Evolutionary conservation across 2,113 vertebrate species (phyloP), one percentile per base, ranked within the genome.

Genomic region (Bambusicola thoracicus): DNA sequence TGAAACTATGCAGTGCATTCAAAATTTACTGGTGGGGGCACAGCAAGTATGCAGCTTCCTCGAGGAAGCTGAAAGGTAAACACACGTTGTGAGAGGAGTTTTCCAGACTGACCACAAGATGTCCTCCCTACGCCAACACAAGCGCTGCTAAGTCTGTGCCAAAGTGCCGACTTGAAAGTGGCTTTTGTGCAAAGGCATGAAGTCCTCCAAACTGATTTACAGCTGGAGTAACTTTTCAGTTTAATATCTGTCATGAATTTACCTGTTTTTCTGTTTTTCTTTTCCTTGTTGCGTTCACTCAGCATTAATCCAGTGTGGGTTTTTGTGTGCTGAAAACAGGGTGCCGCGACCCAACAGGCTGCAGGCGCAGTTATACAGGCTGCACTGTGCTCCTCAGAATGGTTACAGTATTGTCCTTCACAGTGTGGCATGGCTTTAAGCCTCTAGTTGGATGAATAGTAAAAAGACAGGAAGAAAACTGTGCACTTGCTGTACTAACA

Each of bases 21-120:
- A 29, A 8, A 51, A 40, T 8, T 3, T 17, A 16, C 61, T 16
- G 10, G n/a, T 3, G 2, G 6, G 13, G 13, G 6, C 8, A 4
- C 15, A 7, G 48, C 0, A 8, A 11, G 25, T 1, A 51, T 2
- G 10, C 4, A 3, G 13, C n/a, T 18, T 16, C 40, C 15, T 8
- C 10, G 9, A 20, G 27, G 44, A 16, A 8, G 46, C 22, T 1
- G 29, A 12, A 18, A 41, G 25, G 36, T 3, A 10, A 2, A 44
- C 2, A 68, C 11, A 29, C 6, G 79, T 81, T 5, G 80, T 21
- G 19, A 69, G 68, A 72, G 7, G 90, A 81, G 77, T 34, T 96
- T 66, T 82, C 62, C 87, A 2, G 32, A 20, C 30, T 66, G 85
- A 69, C 97, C 97, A 87, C 97, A 72, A 97, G 95, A 85, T 87